Percentiles rank a stretch among this genome's conserved stretches.
Conservation (phyloP, 2,797 vertebrate species). For the Hydrocynus forskahlii region DNA sequence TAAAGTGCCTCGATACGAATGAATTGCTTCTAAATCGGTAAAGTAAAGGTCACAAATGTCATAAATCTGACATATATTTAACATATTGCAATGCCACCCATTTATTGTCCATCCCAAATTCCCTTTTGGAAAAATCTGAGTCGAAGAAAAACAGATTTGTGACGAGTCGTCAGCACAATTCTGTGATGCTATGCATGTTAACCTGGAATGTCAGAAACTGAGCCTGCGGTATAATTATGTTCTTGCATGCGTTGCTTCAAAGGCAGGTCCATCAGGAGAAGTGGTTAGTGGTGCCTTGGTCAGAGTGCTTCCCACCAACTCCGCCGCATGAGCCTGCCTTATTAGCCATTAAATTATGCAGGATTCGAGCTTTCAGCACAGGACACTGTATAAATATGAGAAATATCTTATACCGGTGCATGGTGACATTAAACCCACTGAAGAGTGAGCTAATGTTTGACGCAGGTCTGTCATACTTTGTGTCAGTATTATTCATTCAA, state of each 20-base stretch:
- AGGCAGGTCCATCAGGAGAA: constrained; percentile 19
- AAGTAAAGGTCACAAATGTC: too few relatives aligned
- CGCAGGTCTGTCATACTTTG: constrained; percentile 6
- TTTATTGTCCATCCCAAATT: too few relatives aligned
- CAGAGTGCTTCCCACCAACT: constrained; percentile 47
- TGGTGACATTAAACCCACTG: constrained; percentile 4
- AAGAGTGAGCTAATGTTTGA: constrained; percentile 14
- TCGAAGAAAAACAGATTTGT: background rate
- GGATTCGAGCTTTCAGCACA: constrained; percentile 39
- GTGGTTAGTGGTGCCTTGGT: constrained; percentile 13
- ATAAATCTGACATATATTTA: too few relatives aligned
- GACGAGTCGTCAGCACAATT: too few relatives aligned
- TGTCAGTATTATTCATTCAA: background rate
- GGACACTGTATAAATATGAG: constrained; percentile 24
- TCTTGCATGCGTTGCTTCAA: constrained; percentile 44
- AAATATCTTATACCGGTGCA: constrained; percentile 4
- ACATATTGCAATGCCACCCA: too few relatives aligned
- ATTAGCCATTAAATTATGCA: constrained; percentile 65
- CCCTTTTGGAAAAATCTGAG: background rate
- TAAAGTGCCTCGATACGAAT: too few relatives aligned
- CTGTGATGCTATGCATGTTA: constrained; percentile 5
- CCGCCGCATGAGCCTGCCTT: constrained; percentile 50
- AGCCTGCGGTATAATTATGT: constrained; percentile 23
- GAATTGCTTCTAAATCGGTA: too few relatives aligned
- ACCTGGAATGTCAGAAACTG: background rate